Evolutionary conservation across 2,888 invertebrate species (phyloP).

Genomic region (Yponomeuta evonymella): DNA sequence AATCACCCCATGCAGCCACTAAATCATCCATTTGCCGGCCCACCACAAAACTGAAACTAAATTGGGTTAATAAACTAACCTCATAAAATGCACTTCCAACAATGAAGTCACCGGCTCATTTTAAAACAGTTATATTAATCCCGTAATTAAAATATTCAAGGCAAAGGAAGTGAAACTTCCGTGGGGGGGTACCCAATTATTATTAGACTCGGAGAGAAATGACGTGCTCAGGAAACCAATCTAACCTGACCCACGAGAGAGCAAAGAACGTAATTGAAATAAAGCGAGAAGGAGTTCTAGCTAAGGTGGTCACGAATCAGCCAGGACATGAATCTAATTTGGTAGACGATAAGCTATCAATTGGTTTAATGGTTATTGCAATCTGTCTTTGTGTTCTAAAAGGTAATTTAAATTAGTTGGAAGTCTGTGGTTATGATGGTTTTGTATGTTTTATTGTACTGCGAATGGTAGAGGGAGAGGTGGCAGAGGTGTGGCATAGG

Average conservation of each 20-base stretch:
- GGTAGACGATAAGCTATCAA: constrained; percentile 7
- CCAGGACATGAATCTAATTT: constrained; percentile 4
- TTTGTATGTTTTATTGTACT: not conserved
- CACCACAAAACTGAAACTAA: not conserved
- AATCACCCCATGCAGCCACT: too few relatives aligned
- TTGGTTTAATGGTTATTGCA: not conserved
- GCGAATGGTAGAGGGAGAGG: too few relatives aligned
- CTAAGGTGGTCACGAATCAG: not conserved
- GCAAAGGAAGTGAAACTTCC: constrained; percentile 51
- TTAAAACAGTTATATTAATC: constrained; percentile 6
- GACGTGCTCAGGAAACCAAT: not conserved
- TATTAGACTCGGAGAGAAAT: not conserved
- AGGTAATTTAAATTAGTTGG: not conserved
- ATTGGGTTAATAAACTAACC: not conserved
- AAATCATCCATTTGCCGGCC: too few relatives aligned
- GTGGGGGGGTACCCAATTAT: constrained; percentile 26
- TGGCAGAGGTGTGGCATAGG: too few relatives aligned
- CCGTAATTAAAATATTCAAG: constrained; percentile 39
- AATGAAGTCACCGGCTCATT: constrained; percentile 24
- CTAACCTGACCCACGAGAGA: not conserved
- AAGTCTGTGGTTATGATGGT: not conserved
- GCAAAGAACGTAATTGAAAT: not conserved
- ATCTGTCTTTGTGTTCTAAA: not conserved
- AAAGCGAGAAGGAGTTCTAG: not conserved
- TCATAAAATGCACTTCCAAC: constrained; percentile 14